A percentile compares a stretch with the other conserved stretches of the same genome.
Conservation (phyloP, 2,797 vertebrate species). For the Microhierax caerulescens region DNA sequence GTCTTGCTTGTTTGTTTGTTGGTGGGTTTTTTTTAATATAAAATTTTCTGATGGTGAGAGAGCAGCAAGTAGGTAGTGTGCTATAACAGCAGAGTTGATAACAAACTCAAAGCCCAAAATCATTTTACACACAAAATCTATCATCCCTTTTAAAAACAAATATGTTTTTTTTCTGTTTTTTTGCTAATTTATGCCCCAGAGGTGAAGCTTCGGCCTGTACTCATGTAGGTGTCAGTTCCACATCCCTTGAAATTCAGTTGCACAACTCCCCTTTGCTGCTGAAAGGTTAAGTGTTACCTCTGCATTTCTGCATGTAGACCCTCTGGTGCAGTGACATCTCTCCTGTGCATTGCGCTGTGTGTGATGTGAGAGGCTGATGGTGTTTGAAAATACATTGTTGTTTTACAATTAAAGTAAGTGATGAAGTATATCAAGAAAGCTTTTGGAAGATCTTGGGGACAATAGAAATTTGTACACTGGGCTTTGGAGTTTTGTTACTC, state of each 20-base stretch:
- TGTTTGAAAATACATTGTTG: not conserved
- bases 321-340: not conserved
- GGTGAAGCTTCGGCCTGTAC: not conserved
- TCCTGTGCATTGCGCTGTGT: not conserved
- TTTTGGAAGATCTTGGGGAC: not conserved
- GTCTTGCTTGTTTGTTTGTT: not conserved
- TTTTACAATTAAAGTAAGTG: not conserved
- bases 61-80: not conserved
- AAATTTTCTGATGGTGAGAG: not conserved
- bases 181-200: not conserved
- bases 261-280: not conserved
- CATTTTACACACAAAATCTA: not conserved
- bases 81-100: not conserved
- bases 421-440: not conserved
- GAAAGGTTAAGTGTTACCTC: not conserved
- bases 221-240: not conserved
- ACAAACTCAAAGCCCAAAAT: not conserved
- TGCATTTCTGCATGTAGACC: not conserved
- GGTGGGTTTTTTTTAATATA: not conserved
- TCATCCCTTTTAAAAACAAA: not conserved
- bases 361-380: not conserved
- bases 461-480: not conserved
- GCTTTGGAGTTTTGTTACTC: not conserved
- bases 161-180: not conserved
- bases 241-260: not conserved